Evolutionary conservation across 2,888 invertebrate species (phyloP).

Genomic region (Beris morrisii): DNA sequence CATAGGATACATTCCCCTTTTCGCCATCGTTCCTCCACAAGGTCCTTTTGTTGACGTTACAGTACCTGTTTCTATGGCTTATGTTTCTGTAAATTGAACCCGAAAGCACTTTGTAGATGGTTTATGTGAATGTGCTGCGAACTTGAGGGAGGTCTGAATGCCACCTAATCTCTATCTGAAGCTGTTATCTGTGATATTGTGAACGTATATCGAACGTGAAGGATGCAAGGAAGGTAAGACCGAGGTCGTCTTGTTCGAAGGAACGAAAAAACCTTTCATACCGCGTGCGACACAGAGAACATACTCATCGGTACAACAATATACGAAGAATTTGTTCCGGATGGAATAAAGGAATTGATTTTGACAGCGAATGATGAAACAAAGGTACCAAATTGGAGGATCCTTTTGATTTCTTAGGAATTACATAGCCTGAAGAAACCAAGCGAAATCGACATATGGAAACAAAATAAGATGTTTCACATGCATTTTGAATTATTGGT

Average conservation of each 20-base stretch:
- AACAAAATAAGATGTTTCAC: neutral
- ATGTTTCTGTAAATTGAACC: conserved; percentile 36
- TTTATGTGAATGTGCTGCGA: conserved; percentile 28
- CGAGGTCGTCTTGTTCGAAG: no score
- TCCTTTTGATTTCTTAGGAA: conserved; percentile 28
- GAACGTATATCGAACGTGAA: conserved; percentile 9
- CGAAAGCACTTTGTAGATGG: conserved; percentile 36
- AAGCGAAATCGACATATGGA: no score
- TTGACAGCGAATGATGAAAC: conserved; percentile 36
- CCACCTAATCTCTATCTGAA: conserved; percentile 26
- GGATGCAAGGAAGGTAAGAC: no score
- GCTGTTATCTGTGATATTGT: conserved; percentile 22
- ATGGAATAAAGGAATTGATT: conserved; percentile 35
- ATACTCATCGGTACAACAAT: no score
- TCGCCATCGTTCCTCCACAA: conserved; percentile 16
- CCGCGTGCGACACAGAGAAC: no score
- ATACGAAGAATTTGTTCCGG: conserved; percentile 7
- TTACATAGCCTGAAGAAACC: conserved; percentile 3
- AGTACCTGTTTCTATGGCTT: conserved; percentile 32
- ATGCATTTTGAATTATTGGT: neutral
- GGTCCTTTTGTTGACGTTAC: conserved; percentile 31
- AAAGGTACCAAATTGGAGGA: conserved; percentile 28
- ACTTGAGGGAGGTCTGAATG: conserved; percentile 19
- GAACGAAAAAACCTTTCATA: no score
- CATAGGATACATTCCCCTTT: conserved; percentile 2